Conservation (phyloP, 37 sponge, comb jelly and placozoan species). For the Trichoplax adhaerens region DNA sequence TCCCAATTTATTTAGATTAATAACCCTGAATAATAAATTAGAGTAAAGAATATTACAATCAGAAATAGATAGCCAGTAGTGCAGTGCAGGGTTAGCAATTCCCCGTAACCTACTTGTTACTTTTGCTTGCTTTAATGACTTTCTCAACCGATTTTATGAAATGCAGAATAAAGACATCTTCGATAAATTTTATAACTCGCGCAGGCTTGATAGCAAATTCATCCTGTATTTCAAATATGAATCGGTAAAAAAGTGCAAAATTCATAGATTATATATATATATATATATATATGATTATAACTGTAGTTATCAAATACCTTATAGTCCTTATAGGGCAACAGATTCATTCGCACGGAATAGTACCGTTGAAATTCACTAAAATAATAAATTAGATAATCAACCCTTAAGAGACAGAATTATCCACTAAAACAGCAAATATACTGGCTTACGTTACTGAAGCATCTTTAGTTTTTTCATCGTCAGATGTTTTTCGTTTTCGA, state of each 20-base stretch:
- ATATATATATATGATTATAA: background rate
- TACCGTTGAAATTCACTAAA: constrained; percentile 8
- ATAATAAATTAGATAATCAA: background rate
- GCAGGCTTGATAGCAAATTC: constrained; percentile 34
- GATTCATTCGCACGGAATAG: constrained; percentile 26
- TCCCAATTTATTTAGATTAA: too few relatives aligned
- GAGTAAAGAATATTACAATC: too few relatives aligned
- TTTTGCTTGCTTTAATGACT: constrained; percentile 26
- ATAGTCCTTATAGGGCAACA: constrained; percentile 37
- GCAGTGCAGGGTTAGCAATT: too few relatives aligned
- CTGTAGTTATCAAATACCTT: constrained; percentile 7
- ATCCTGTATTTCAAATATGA: constrained; percentile 6
- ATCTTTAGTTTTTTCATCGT: background rate
- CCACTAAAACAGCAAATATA: constrained; percentile 1
- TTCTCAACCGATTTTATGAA: constrained; percentile 27
- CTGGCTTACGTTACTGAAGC: background rate
- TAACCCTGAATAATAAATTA: too few relatives aligned
- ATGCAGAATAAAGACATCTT: constrained; percentile 33
- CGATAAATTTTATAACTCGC: constrained; percentile 22
- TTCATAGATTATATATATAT: background rate
- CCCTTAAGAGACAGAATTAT: background rate
- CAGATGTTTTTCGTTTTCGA: constrained; percentile 18
- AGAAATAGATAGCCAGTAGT: too few relatives aligned
- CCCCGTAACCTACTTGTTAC: constrained; percentile 26
- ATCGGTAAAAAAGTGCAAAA: too few relatives aligned